Percentiles rank a stretch among this genome's conserved stretches.
Conservation (phyloP, 2,113 vertebrate genomes). For the Ageneiosus marmoratus region DNA sequence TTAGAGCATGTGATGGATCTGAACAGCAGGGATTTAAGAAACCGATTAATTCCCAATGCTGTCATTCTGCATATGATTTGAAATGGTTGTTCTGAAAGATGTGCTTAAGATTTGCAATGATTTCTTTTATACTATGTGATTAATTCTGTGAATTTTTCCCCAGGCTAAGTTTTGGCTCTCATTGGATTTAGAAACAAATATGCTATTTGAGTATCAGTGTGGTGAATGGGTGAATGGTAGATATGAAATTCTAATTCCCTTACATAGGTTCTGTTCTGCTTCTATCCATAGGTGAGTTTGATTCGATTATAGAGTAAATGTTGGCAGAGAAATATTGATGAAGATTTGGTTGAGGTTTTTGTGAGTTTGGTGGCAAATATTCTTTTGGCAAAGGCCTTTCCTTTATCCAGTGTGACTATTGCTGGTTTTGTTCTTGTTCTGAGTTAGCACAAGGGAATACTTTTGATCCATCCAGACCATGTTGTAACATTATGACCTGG, state of each 20-base stretch:
- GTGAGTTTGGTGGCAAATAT: not conserved
- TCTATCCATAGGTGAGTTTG: not conserved
- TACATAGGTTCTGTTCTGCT: not conserved
- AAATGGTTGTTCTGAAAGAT: not conserved
- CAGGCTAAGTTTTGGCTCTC: not conserved
- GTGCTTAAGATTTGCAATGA: not conserved
- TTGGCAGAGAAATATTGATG: not conserved
- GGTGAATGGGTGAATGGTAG: not conserved
- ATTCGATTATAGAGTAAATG: not conserved
- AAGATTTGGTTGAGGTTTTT: not conserved
- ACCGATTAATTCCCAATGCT: not conserved
- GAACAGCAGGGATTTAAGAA: not conserved
- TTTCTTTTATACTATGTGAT: not conserved
- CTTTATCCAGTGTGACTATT: not conserved
- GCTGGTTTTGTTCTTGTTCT: not conserved
- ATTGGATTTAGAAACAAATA: not conserved
- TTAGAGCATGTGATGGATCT: not conserved
- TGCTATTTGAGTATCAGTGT: not conserved
- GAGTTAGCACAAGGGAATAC: not conserved
- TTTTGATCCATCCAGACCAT: not conserved
- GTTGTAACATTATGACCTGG: not conserved
- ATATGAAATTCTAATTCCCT: not conserved
- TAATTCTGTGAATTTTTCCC: not conserved
- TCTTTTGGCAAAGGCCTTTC: not conserved
- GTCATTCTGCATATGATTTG: not conserved